Conservation (phyloP, 2,797 vertebrate genomes). For the Sciurus carolinensis region DNA sequence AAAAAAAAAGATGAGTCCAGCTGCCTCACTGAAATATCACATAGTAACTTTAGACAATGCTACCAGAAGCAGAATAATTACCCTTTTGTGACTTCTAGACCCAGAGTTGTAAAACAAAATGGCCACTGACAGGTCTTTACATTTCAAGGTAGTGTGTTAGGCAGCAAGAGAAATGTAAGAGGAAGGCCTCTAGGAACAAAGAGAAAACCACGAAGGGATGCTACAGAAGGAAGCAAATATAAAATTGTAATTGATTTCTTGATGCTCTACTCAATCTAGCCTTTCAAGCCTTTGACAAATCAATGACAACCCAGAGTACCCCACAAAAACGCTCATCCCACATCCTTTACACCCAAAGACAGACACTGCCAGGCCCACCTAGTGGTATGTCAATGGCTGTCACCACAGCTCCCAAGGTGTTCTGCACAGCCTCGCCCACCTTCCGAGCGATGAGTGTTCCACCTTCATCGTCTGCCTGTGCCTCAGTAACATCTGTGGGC, state of each 20-base stretch:
- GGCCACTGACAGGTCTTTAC: not conserved
- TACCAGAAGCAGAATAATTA: not conserved
- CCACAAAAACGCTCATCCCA: not conserved
- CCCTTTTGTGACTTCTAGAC: not conserved
- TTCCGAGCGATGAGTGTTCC: conserved; percentile 97
- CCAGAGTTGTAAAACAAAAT: not conserved
- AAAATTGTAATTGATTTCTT: not conserved
- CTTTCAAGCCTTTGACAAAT: not conserved
- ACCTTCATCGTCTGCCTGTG: conserved; percentile 95
- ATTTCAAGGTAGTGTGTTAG: not conserved
- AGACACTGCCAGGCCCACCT: conserved; percentile 90
- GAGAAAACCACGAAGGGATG: not conserved
- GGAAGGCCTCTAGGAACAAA: not conserved
- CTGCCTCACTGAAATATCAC: not conserved
- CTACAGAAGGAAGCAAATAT: not conserved
- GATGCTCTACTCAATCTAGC: not conserved
- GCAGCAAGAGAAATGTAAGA: not conserved
- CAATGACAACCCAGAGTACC: not conserved
- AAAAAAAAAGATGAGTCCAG: not conserved
- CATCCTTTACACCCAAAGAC: not conserved
- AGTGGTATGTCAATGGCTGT: conserved; percentile 99
- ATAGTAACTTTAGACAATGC: not conserved
- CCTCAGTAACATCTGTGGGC: conserved; percentile 88
- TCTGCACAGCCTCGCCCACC: conserved; percentile 98
- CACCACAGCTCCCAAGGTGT: conserved; percentile 97